Conservation (phyloP, 2,113 vertebrate species). For the Sterna hirundo region DNA sequence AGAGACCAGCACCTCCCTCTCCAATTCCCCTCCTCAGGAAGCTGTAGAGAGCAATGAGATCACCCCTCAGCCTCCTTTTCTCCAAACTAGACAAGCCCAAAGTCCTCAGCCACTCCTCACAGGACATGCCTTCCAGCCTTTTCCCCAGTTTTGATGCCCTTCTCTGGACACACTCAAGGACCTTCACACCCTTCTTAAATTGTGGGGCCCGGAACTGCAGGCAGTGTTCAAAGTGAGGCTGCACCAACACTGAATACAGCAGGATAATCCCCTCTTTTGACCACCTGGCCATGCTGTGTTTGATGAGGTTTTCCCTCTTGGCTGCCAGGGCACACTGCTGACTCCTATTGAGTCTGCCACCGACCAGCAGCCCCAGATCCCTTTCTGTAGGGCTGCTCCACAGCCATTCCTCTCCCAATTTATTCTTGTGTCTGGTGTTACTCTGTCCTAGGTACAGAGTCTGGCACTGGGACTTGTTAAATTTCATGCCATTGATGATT, state of each 20-base stretch:
- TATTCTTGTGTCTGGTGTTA: too few relatives aligned
- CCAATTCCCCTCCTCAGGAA: not conserved
- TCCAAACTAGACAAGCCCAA: not conserved
- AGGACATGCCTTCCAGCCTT: not conserved
- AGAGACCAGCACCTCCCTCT: not conserved
- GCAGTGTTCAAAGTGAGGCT: not conserved
- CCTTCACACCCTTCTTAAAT: not conserved
- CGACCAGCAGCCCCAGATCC: too few relatives aligned
- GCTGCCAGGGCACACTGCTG: not conserved
- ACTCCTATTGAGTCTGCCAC: too few relatives aligned
- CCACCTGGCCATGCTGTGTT: too few relatives aligned
- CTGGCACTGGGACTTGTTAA: not conserved
- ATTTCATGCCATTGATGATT: not conserved
- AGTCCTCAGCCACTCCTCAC: too few relatives aligned
- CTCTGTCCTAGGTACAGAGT: too few relatives aligned
- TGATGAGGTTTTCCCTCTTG: not conserved
- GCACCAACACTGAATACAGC: rapidly evolving
- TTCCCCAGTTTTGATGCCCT: not conserved
- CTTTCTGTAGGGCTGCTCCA: not conserved
- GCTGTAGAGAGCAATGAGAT: not conserved
- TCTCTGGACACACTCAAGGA: too few relatives aligned
- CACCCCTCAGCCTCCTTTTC: not conserved
- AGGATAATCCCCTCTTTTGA: not conserved
- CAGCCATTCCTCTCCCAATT: not conserved
- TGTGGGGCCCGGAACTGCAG: not conserved